phyloP scores from a whole-genome alignment of 2,888 invertebrate genomes.

The Deilephila porcellus region DNA sequence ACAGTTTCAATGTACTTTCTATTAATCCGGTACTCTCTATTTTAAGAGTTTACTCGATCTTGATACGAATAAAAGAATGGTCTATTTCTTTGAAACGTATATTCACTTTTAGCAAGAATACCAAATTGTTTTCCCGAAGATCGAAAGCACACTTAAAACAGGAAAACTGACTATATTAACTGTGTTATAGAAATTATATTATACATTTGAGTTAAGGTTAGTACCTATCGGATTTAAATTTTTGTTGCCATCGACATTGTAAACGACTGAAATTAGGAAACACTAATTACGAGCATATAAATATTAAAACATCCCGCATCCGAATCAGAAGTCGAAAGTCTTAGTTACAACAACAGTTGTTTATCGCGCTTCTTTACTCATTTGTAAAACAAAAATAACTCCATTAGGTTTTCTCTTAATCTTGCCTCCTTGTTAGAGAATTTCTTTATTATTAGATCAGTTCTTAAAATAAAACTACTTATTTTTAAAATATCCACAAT shows the following conservation, averaged over 20 bases:
- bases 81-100: not conserved
- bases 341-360: not conserved
- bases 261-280: too few relatives aligned
- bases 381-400: not conserved
- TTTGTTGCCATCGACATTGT: too few relatives aligned
- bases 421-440: not conserved
- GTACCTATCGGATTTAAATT: too few relatives aligned
- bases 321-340: too few relatives aligned
- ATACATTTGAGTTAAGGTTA: too few relatives aligned
- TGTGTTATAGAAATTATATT: too few relatives aligned
- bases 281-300: too few relatives aligned
- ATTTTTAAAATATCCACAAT: conserved; percentile 7
- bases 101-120: not conserved
- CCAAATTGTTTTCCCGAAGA: too few relatives aligned
- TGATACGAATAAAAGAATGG: not conserved
- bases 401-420: not conserved
- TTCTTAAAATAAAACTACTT: not conserved
- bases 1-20: too few relatives aligned
- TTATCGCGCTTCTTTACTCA: not conserved
- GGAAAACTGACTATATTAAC: too few relatives aligned
- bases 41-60: not conserved
- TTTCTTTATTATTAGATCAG: not conserved
- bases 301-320: too few relatives aligned
- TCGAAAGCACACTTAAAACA: too few relatives aligned
- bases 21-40: not conserved